phyloP scores from a whole-genome alignment of 2,888 invertebrate genomes.

The Acrobasis consociella region DNA sequence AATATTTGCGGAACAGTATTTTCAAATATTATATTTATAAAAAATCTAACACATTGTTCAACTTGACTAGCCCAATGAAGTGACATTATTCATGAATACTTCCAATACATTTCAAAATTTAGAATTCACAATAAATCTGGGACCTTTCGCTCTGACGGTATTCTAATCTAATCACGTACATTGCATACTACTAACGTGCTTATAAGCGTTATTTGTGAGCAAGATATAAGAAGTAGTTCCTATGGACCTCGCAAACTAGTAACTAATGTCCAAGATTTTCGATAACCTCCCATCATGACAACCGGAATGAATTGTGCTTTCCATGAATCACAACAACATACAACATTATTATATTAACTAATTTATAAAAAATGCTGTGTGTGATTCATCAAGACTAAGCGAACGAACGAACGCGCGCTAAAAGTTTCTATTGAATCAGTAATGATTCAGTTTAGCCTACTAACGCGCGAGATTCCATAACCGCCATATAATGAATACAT shows the following conservation, averaged over 20 bases:
- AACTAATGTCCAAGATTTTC: no score
- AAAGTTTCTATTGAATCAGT: no score
- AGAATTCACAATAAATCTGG: background rate
- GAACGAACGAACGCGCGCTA: no score
- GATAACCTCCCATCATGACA: no score
- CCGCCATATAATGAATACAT: background rate
- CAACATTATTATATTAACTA: no score
- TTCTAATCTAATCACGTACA: no score
- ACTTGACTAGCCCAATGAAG: conserved; percentile 16
- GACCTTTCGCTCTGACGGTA: background rate
- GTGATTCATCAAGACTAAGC: no score
- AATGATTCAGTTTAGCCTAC: no score
- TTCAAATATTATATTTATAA: conserved; percentile 18
- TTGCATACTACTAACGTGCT: background rate
- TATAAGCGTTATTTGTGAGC: conserved; percentile 15
- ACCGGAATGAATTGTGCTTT: no score
- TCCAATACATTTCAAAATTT: background rate
- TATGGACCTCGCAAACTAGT: no score
- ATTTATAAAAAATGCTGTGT: no score
- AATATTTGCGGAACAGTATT: conserved; percentile 21
- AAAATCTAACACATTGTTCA: conserved; percentile 22
- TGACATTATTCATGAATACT: conserved; percentile 2
- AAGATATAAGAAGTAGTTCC: background rate
- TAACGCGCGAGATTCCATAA: background rate
- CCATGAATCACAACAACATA: no score